Conservation (phyloP, 1,140 invertebrate genomes). For the Xylocopa sonorina region DNA sequence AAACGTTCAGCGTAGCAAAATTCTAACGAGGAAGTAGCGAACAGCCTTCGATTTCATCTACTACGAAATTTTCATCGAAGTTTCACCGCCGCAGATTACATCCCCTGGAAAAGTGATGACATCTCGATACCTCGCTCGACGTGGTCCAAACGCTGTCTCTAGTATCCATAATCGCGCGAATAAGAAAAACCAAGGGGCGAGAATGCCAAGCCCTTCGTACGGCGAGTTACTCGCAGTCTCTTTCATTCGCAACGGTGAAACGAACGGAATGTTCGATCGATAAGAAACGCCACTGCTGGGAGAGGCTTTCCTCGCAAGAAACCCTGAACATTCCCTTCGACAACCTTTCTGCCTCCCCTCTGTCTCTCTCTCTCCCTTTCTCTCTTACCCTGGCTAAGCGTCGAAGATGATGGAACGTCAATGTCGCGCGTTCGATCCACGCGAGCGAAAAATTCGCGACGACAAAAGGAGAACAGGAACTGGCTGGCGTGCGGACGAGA, state of each 20-base stretch:
- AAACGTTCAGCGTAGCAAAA: background rate
- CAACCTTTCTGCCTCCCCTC: slow-evolving; percentile 18
- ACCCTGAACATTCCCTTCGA: slow-evolving; percentile 28
- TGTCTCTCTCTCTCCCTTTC: no score
- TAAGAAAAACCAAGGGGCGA: no score
- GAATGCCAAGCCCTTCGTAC: slow-evolving; percentile 1
- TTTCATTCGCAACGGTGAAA: slow-evolving; percentile 13
- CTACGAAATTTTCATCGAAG: no score
- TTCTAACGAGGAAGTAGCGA: no score
- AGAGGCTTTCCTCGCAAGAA: background rate
- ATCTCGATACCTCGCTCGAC: background rate
- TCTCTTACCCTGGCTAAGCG: no score
- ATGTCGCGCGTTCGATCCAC: slow-evolving; percentile 38
- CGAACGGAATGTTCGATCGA: slow-evolving; percentile 26
- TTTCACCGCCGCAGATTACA: background rate
- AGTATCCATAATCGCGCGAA: background rate
- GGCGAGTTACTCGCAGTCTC: slow-evolving; percentile 13
- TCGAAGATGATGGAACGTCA: slow-evolving; percentile 30
- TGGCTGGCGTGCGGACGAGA: slow-evolving; percentile 41
- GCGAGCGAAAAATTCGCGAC: slow-evolving; percentile 51
- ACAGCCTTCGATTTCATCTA: no score
- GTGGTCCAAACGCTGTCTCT: background rate
- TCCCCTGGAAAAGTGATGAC: background rate
- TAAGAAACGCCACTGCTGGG: background rate
- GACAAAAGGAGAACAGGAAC: slow-evolving; percentile 54